Percentiles rank a stretch among this genome's conserved stretches.
Conservation (phyloP, 2,888 invertebrate species). For the Netelia melanura region DNA sequence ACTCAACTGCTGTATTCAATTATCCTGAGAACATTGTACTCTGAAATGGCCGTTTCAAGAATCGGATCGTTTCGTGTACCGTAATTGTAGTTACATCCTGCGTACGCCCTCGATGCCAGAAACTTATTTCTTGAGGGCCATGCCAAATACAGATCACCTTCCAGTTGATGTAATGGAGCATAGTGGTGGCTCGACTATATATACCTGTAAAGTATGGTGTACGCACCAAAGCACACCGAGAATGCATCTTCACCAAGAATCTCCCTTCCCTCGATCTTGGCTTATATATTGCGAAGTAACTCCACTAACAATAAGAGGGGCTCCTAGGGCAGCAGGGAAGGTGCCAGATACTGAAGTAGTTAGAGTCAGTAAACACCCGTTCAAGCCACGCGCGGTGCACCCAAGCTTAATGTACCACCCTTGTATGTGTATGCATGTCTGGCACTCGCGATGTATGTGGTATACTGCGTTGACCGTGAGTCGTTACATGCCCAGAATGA, state of each 20-base stretch:
- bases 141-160: constrained; percentile 17
- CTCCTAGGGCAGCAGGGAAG: neutral
- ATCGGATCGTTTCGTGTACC: neutral
- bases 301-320: neutral
- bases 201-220: neutral
- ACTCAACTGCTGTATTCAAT: too few species aligned
- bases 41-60: neutral
- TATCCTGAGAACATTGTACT: neutral
- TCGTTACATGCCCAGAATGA: constrained; percentile 31
- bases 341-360: constrained; percentile 39
- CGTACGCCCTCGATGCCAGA: neutral
- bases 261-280: constrained; percentile 3
- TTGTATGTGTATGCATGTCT: neutral
- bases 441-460: constrained; percentile 24
- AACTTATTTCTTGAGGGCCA: neutral
- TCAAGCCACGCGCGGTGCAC: constrained; percentile 23
- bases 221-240: constrained; percentile 1
- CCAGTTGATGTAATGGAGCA: constrained; percentile 23
- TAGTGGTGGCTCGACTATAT: neutral
- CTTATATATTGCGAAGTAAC: constrained; percentile 37
- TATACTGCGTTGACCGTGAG: constrained; percentile 25
- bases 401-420: neutral
- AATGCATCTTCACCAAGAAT: constrained; percentile 11
- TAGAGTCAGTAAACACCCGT: constrained; percentile 46
- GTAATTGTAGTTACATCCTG: neutral